Conservation (phyloP, 2,888 invertebrate species). For the Oegoconia quadripuncta region DNA sequence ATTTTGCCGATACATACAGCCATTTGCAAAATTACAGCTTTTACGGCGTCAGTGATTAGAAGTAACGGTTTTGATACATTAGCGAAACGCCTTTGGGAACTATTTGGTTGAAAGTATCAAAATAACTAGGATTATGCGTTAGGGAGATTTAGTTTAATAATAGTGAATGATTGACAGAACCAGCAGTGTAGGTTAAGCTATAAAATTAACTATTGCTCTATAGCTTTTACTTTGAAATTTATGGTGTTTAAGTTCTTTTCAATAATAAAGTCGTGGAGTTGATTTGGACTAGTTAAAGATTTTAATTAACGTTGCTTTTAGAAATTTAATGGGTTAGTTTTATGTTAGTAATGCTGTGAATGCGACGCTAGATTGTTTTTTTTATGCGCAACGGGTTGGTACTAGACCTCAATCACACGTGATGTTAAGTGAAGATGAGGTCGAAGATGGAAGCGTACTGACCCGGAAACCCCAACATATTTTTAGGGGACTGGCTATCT, state of each 20-base stretch:
- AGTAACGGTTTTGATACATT: conserved; percentile 53
- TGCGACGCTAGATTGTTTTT: no score
- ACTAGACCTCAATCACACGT: no score
- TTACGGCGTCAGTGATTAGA: conserved; percentile 48
- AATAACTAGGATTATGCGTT: conserved; percentile 43
- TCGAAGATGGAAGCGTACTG: no score
- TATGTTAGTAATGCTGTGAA: no score
- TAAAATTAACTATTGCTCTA: conserved; percentile 39
- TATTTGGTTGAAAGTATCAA: conserved; percentile 42
- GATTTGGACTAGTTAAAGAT: conserved; percentile 4
- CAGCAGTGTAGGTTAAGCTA: conserved; percentile 23
- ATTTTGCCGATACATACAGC: conserved; percentile 39
- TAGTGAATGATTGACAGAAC: conserved; percentile 39
- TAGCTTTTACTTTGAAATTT: conserved; percentile 19
- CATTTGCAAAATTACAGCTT: conserved; percentile 65
- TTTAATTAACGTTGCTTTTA: neutral
- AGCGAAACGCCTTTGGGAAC: conserved; percentile 47
- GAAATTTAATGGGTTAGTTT: neutral
- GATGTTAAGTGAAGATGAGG: no score
- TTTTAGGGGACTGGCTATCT: no score
- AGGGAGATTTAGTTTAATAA: conserved; percentile 41
- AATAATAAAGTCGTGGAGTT: conserved; percentile 29
- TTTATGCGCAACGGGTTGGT: no score
- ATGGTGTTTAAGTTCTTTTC: conserved; percentile 33
- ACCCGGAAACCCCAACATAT: no score